Evolutionary conservation across 2,113 vertebrate genomes (phyloP).

Genomic region (Muntiacus muntjak): DNA sequence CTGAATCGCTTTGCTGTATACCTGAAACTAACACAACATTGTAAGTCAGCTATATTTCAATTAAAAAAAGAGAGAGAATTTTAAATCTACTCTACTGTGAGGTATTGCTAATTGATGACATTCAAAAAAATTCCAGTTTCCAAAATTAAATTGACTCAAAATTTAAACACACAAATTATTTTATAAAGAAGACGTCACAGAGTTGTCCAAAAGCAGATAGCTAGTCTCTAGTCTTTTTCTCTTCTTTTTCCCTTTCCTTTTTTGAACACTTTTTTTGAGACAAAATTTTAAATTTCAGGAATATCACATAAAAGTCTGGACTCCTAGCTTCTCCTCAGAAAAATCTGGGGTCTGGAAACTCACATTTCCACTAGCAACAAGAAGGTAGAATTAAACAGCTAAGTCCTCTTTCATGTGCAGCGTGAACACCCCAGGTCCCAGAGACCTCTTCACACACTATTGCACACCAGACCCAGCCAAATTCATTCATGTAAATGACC

Average conservation of each 20-base stretch:
- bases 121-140: not conserved
- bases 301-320: conserved; percentile 15
- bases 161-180: not conserved
- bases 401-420: not conserved
- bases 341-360: not conserved
- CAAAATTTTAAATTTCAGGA: not conserved
- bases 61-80: not conserved
- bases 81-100: not conserved
- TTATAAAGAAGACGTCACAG: not conserved
- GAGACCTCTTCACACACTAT: not conserved
- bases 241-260: not conserved
- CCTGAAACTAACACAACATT: not conserved
- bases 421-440: not conserved
- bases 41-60: not conserved
- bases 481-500: not conserved
- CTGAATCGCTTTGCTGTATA: not conserved
- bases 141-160: not conserved
- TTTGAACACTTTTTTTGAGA: not conserved
- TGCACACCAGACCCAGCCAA: not conserved
- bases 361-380: not conserved
- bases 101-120: not conserved
- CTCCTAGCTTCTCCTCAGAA: not conserved
- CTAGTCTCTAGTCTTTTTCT: not conserved
- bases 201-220: not conserved
- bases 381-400: not conserved